Evolutionary conservation across 2,888 invertebrate genomes (phyloP), one percentile per base, ranked within the genome.

Genomic region (Andrena minutula): DNA sequence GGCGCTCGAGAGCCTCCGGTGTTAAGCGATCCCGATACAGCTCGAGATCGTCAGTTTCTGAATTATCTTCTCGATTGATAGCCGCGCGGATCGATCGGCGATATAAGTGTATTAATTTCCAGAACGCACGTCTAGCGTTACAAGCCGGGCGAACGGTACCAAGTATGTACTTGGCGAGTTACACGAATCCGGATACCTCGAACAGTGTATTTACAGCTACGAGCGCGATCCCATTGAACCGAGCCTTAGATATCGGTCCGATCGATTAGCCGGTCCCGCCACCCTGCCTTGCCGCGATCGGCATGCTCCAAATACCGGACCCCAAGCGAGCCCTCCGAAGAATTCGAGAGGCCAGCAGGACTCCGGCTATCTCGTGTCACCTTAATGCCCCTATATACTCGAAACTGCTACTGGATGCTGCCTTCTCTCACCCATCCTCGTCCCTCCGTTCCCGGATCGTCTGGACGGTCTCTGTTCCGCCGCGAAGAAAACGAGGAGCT

Each of bases 401-500:
- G 78, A 82, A 83, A 78, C 84, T 73, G 82, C 85, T 85, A 85
- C 85, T 83, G 77, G 77, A 60, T 75, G 28, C 83, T 82, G 75
- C 71, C 51, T 72, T 75, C 51, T 83, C 73, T 85, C n/a, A n/a
- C 75, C 81, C 85, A 53, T 74, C 73, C 71, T 69, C 75, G 75
- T 83, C 66, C 72, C 74, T 79, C 41, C 58, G 20, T 76, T 70
- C 58, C 32, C 70, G 58, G 58, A 3, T 68, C 79, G 70, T 69
- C 85, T 66, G 65, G 56, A 4, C 63, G 77, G 68, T 71, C 85
- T 69, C 83, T 85, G 70, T 84, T 84, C 83, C 81, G 72, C 84
- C 83, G 82, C 74, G 23, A 78, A 86, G 85, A 88, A 85, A 79
- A 88, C 79, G 82, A 84, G 70, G 63, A 86, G 82, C 79, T 87